Conservation (phyloP, 2,797 vertebrate genomes). For the Ptychobarbus kaznakovi region DNA sequence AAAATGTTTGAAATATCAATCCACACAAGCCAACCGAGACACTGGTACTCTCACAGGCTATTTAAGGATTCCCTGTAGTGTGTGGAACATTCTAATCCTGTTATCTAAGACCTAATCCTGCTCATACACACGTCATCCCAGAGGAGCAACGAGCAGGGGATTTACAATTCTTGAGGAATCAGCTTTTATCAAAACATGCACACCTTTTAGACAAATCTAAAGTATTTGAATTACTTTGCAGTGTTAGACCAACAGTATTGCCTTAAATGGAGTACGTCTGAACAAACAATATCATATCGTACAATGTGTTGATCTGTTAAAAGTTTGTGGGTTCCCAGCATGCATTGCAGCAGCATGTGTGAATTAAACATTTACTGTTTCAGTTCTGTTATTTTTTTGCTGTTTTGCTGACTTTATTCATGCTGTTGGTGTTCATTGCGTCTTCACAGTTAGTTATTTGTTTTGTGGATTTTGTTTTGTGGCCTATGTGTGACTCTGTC, state of each 20-base stretch:
- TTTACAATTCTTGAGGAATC: neutral
- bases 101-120: constrained; percentile 70
- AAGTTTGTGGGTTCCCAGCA: neutral
- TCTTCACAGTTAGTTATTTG: too few species aligned
- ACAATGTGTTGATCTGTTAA: neutral
- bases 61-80: constrained; percentile 62
- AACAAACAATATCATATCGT: neutral
- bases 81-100: constrained; percentile 75
- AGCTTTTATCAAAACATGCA: neutral
- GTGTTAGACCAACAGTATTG: neutral
- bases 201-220: neutral
- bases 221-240: neutral
- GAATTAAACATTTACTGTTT: neutral
- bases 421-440: neutral
- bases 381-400: neutral
- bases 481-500: neutral
- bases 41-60: constrained; percentile 52
- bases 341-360: neutral
- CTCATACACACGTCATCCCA: constrained; percentile 39
- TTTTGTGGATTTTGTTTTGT: neutral
- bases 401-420: neutral
- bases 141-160: neutral
- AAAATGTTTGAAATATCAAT: constrained; percentile 26
- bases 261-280: neutral
- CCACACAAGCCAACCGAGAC: constrained; percentile 7